Evolutionary conservation across 2,113 vertebrate species (phyloP).

Genomic region (Nycticebus coucang): DNA sequence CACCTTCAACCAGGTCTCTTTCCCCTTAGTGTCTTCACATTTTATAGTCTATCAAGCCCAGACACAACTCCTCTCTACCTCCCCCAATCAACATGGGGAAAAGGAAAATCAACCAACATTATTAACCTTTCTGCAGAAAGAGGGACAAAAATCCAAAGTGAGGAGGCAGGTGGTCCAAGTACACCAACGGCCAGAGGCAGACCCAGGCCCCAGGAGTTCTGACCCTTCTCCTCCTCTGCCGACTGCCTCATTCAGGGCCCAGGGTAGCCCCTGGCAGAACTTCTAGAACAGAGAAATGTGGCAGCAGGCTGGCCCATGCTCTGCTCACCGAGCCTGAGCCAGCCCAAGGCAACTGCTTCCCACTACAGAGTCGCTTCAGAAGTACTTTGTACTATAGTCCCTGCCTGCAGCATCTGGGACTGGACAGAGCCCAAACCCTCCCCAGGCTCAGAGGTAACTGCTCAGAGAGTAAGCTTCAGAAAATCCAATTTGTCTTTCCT

Average conservation of each 20-base stretch:
- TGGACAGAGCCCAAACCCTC: background rate
- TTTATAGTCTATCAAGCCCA: background rate
- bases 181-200: background rate
- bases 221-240: background rate
- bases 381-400: background rate
- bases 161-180: accelerated
- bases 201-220: background rate
- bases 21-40: background rate
- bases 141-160: background rate
- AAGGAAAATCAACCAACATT: background rate
- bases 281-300: background rate
- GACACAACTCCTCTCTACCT: background rate
- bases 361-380: background rate
- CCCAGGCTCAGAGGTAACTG: background rate
- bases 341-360: background rate
- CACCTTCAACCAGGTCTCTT: background rate
- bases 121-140: background rate
- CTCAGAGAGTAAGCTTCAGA: background rate
- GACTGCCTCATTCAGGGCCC: background rate
- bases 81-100: background rate
- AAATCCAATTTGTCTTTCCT: conserved; percentile 67
- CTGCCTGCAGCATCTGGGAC: background rate
- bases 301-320: background rate
- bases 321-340: background rate
- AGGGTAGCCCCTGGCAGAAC: background rate